Evolutionary conservation across 2,888 invertebrate species (phyloP), one percentile per base, ranked within the genome.

Genomic region (Eristalis tenax): DNA sequence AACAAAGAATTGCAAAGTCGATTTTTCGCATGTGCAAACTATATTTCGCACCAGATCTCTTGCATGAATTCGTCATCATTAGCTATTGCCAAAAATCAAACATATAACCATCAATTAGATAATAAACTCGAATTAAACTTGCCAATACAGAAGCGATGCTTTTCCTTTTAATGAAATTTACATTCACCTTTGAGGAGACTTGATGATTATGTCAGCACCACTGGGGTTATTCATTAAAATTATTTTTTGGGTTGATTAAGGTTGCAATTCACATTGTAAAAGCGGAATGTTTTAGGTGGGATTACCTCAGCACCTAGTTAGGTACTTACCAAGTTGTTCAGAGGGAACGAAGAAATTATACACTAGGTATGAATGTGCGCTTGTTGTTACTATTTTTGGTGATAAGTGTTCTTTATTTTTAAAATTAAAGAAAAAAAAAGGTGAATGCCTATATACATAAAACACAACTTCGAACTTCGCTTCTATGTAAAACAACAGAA

Each of bases 401-500:
- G 74, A 50, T 80, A 4, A 18, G 18, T 18, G 18, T 63, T 50
- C 11, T 56, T 40, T 61, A 74, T 74, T 61, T 35, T 68, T 68
- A 63, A 80, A 74, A 68, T 56, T 64, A 74, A 80, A 65, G 35
- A 74, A 74, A 74, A 61, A n/a, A 68, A 23, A 79, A 79, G 23
- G 26, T 22, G 4, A 10, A 35, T 26, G 32, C 38, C 74, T 66
- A 61, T 11, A 50, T 50, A 50, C 50, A 50, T 18, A 50, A 50
- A 50, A 50, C 50, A 50, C 50, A 50, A 50, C 18, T 50, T 18
- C 50, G 43, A 50, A 18, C n/a, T 56, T 61, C 28, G 28, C 43
- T 40, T 65, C 64, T 68, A 28, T 35, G 69, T 11, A 56, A 68
- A 81, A 70, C 38, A 70, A 70, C 78, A 70, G 63, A 64, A 43